Evolutionary conservation across 2,888 invertebrate genomes (phyloP), one percentile per base, ranked within the genome.

Genomic region (Drosophila pseudotakahashii): DNA sequence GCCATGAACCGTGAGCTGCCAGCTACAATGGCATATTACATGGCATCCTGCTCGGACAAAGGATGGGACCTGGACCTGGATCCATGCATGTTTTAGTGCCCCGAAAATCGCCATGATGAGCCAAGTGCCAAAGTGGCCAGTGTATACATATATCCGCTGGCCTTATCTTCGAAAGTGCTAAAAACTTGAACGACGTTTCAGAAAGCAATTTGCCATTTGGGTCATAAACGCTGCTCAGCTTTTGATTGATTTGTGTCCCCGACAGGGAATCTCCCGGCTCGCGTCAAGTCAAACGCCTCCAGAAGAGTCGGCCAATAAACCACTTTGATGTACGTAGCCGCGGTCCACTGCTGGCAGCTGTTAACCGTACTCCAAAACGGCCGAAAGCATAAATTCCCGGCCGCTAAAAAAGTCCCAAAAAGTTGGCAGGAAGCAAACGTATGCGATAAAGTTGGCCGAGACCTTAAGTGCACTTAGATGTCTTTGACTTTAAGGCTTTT

Each of bases 71-170:
- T 11, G 26, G 16, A 11, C 13, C 19, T 11, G 67, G 44, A 42
- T 34, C 39, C 83, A 88, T 88, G 87, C 89, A 82, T 88, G 78
- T 82, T 88, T 82, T 78, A 88, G 89, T 74, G 74, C 75, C 75
- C 73, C 47, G 78, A 64, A 75, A 75, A 78, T 74, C 64, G 59
- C 75, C 51, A 88, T 82, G 81, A 86, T 88, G 81, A 88, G 84
- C 71, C 59, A 51, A 75, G 75, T 51, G 75, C 75, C 75, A 52
- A 66, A 71, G 71, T 74, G 71, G 55, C 74, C 75, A 41, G 41
- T 36, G 36, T 51, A 55, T 67, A 47, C 42, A 16, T 34, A 36
- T 23, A 61, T 19, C 19, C 19, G 2, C 3, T n/a, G 13, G n/a
- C 62, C 23, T 45, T 23, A 42, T 48, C 48, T 48, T 44, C n/a